These are phyloP conservation scores for Pachyrhynchus sulphureomaculatus DNA, from an alignment of 1,140 invertebrate genomes.

Conservation along the genomic window DNA sequence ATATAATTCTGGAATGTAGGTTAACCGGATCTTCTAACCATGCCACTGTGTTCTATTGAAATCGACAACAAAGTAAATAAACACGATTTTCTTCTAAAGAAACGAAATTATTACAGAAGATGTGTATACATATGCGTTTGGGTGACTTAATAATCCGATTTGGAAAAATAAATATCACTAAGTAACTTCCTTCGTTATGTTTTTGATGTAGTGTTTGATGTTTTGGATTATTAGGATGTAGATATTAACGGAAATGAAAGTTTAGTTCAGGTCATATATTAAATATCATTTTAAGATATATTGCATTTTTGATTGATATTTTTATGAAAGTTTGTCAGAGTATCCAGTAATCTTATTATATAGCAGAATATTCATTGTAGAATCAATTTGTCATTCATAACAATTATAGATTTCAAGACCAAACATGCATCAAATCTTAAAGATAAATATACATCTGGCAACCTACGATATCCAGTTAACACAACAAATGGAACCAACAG, in stretches of 20 bases:
- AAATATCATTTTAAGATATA: constrained; percentile 7
- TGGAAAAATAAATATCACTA: neutral
- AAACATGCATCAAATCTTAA: too few species aligned
- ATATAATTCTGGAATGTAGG: neutral
- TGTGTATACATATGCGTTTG: constrained; percentile 4
- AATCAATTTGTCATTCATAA: too few species aligned
- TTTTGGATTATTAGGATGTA: neutral
- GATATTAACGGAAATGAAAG: neutral
- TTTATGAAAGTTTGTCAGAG: too few species aligned
- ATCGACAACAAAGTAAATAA: constrained; percentile 1
- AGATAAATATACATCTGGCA: too few species aligned
- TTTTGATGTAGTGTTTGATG: neutral
- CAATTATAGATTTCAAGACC: too few species aligned
- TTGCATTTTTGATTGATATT: too few species aligned
- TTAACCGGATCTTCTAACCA: neutral
- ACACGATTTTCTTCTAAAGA: neutral
- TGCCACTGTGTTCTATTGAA: neutral
- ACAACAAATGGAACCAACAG: too few species aligned
- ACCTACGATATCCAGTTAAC: too few species aligned
- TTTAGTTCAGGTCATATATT: neutral
- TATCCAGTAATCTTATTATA: too few species aligned
- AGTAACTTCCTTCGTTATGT: too few species aligned
- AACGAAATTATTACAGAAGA: constrained; percentile 11
- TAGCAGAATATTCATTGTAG: too few species aligned
- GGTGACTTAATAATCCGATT: constrained; percentile 9